A percentile compares a stretch with the other conserved stretches of the same genome.
phyloP scores from a whole-genome alignment of 2,888 invertebrate genomes.

The Zygaena filipendulae region DNA sequence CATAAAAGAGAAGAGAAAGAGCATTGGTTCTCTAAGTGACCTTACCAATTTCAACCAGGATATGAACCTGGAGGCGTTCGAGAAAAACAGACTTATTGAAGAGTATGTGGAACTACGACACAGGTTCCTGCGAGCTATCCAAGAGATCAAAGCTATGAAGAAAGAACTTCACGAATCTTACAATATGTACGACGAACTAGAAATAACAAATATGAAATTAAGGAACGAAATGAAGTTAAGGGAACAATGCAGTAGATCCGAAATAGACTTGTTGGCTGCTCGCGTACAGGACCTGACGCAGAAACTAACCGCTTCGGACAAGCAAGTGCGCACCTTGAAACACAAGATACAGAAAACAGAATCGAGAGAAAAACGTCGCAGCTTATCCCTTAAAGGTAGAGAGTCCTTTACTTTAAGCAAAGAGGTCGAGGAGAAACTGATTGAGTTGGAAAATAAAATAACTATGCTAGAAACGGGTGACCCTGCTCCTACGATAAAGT shows the following conservation, averaged over 20 bases:
- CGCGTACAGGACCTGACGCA: constrained; percentile 86
- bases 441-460: constrained; percentile 83
- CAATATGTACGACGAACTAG: constrained; percentile 81
- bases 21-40: constrained; percentile 83
- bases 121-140: constrained; percentile 84
- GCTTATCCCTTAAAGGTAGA: constrained; percentile 84
- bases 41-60: constrained; percentile 83
- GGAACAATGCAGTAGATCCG: constrained; percentile 74
- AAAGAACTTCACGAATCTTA: constrained; percentile 83
- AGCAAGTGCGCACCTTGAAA: constrained; percentile 81
- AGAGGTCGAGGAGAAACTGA: constrained; percentile 86
- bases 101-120: constrained; percentile 81
- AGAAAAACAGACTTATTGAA: constrained; percentile 81
- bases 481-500: constrained; percentile 47
- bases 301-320: constrained; percentile 83
- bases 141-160: constrained; percentile 86
- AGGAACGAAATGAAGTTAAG: constrained; percentile 76
- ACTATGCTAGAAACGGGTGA: constrained; percentile 70
- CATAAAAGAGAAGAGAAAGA: constrained; percentile 70
- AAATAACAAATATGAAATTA: constrained; percentile 80
- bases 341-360: constrained; percentile 84
- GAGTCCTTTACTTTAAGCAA: constrained; percentile 84
- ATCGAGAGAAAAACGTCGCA: constrained; percentile 80
- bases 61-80: constrained; percentile 76
- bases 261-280: constrained; percentile 83